Percentiles rank a stretch among this genome's conserved stretches.
phyloP scores from a whole-genome alignment of 2,888 invertebrate species.

The Chirona hameri region DNA sequence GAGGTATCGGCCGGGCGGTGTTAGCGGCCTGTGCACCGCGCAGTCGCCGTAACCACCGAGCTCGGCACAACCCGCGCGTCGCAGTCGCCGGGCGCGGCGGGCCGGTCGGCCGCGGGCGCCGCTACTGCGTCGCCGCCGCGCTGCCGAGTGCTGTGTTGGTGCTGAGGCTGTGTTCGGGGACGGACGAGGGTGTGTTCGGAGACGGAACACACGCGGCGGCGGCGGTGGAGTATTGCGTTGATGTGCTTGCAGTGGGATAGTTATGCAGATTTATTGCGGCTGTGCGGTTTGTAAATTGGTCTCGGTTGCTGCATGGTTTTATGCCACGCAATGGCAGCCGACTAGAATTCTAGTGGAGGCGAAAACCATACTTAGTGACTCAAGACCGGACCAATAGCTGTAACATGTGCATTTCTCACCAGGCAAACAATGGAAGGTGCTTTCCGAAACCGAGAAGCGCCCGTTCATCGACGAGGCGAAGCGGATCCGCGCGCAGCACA shows the following conservation, averaged over 20 bases:
- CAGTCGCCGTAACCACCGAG: not conserved
- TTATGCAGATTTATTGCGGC: too few species aligned
- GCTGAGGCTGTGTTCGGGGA: not conserved
- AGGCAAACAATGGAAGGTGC: conserved; percentile 77
- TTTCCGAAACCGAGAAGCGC: conserved; percentile 80
- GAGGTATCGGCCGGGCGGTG: not conserved
- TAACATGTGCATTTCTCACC: not conserved
- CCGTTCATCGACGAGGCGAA: conserved; percentile 96
- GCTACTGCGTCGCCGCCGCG: too few species aligned
- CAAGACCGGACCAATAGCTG: too few species aligned
- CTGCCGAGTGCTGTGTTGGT: not conserved
- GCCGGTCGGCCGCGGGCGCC: not conserved
- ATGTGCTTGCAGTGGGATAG: too few species aligned
- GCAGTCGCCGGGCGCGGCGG: not conserved
- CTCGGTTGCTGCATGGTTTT: too few species aligned
- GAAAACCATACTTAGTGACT: too few species aligned
- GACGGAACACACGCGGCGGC: too few species aligned
- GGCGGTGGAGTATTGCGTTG: too few species aligned
- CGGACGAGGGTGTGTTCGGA: too few species aligned
- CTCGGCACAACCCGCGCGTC: not conserved
- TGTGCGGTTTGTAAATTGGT: too few species aligned
- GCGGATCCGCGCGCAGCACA: conserved; percentile 76
- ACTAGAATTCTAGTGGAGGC: too few species aligned
- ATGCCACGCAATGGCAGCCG: too few species aligned
- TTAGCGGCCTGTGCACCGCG: not conserved